phyloP scores from a whole-genome alignment of 2,113 vertebrate genomes.

The Rutilus rutilus region DNA sequence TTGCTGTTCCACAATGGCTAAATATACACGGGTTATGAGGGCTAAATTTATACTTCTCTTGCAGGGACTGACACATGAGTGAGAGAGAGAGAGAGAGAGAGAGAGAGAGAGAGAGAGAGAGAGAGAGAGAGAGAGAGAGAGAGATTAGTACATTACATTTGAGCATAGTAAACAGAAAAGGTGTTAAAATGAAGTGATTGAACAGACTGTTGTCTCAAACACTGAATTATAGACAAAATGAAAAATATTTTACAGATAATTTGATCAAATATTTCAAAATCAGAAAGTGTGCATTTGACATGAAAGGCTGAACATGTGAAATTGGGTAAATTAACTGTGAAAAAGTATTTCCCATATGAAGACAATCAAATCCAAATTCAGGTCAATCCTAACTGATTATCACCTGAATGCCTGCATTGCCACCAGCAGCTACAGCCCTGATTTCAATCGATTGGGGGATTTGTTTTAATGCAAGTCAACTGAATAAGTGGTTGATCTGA shows the following conservation, averaged over 20 bases:
- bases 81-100: background rate
- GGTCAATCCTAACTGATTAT: background rate
- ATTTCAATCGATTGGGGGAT: background rate
- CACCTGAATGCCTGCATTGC: background rate
- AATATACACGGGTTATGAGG: conserved; percentile 82
- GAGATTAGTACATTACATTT: background rate
- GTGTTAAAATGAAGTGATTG: background rate
- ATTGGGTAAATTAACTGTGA: background rate
- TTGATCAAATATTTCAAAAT: background rate
- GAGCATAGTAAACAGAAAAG: background rate
- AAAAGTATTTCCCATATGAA: background rate
- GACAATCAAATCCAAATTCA: background rate
- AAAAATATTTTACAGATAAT: background rate
- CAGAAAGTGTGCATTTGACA: background rate
- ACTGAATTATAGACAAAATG: background rate
- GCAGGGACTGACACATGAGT: conserved; percentile 69
- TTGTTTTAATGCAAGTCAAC: background rate
- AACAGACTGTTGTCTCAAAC: background rate
- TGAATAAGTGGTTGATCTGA: background rate
- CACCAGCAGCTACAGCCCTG: background rate
- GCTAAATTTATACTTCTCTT: conserved; percentile 82
- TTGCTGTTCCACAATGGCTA: conserved; percentile 74
- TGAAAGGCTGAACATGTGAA: too few relatives aligned
- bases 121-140: too few relatives aligned
- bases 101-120: too few relatives aligned